A percentile compares a stretch with the other conserved stretches of the same genome.
phyloP scores from a whole-genome alignment of 2,888 invertebrate genomes.

The Eumacrocentrus americanus region DNA sequence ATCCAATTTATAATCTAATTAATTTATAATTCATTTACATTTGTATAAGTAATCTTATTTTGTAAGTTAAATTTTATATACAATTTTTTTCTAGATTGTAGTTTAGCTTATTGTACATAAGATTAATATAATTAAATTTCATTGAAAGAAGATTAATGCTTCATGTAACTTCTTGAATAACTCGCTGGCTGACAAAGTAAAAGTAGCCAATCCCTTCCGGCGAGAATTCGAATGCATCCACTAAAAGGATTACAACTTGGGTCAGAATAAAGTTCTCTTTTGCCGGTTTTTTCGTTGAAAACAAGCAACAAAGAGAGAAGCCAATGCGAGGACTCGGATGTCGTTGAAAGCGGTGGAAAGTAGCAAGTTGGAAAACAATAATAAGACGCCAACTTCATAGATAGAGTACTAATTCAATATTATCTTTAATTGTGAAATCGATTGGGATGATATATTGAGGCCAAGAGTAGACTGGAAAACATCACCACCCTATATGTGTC shows the following conservation, averaged over 20 bases:
- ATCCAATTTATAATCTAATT: background rate
- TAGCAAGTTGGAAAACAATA: slow-evolving; percentile 24
- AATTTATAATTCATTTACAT: slow-evolving; percentile 16
- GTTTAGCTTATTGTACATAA: background rate
- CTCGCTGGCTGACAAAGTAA: slow-evolving; percentile 12
- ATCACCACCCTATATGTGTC: background rate
- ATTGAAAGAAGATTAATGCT: background rate
- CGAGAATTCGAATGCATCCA: slow-evolving; percentile 16
- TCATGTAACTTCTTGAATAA: slow-evolving; percentile 6
- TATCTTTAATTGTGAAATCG: slow-evolving; percentile 4
- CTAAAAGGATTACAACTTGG: slow-evolving; percentile 24
- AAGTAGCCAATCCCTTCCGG: slow-evolving; percentile 18
- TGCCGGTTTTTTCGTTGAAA: too few species aligned
- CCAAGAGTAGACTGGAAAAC: background rate
- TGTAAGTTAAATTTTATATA: background rate
- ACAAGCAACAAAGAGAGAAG: too few species aligned
- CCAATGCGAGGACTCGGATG: slow-evolving; percentile 7
- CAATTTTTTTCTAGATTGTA: background rate
- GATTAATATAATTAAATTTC: background rate
- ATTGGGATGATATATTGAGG: background rate
- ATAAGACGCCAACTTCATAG: slow-evolving; percentile 5
- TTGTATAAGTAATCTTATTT: too few species aligned
- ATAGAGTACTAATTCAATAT: too few species aligned
- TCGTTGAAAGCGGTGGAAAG: background rate
- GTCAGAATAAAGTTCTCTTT: slow-evolving; percentile 16